Evolutionary conservation across 2,888 invertebrate genomes (phyloP), one percentile per base, ranked within the genome.

Genomic region (Auanema freiburgensis): DNA sequence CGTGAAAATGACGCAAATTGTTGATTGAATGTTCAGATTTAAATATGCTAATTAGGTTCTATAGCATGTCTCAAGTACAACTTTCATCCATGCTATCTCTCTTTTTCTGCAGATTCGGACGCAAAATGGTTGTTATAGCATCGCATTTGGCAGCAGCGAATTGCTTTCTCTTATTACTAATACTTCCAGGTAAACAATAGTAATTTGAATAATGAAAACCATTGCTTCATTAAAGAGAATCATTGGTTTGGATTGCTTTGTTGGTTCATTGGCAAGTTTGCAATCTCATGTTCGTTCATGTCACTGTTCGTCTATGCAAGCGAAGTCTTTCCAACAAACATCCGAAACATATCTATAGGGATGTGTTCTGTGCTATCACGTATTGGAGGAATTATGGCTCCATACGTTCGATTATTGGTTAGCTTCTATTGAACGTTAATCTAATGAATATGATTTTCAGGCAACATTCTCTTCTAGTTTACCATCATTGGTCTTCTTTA

Each of bases 241-340:
- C 23, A 53, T 8, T 53, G 52, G 52, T 16, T 57, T 5, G 24
- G n/a, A 14, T 53, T 74, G 16, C 16, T 53, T 14, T 62, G 72
- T 33, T 80, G 80, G 80, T 59, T 80, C 23, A 52, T 75, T 12
- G 79, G 72, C 25, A 80, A 80, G 57, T 78, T 80, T 52, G 71
- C 74, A 12, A 78, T 80, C 42, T 71, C 77, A 1, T 69, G 71
- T 51, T 72, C 77, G 2, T 80, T 80, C 60, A 79, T 79, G 69
- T 62, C 73, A 40, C 71, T 80, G 46, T 78, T 78, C 55, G 80
- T 79, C 59, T 80, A 76, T 61, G 73, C 77, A 2, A 70, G 69
- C 46, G 79, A 80, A 63, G 64, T 75, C 6, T 72, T 72, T 42
- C 75, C 72, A 14, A 75, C 75, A 0, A 59, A 72, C 21, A 72